Base-by-base conservation (phyloP, 2,797 vertebrate genomes). In the Parauchenoglanis punctatus region DNA sequence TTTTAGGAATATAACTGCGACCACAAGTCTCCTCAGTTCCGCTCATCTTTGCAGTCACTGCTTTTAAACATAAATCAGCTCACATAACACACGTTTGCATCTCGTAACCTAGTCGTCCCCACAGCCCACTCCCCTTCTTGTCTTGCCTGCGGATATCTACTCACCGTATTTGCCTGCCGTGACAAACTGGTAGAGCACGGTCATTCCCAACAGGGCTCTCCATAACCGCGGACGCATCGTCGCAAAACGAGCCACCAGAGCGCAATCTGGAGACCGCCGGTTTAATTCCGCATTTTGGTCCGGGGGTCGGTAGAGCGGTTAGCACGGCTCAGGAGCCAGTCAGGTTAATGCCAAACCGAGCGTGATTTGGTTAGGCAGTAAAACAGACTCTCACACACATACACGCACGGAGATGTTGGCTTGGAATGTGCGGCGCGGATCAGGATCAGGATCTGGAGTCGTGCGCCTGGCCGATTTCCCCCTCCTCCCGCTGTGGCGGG, bases 141-240 rank as follows among this genome's bases (percentile, higher is more conserved):
- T 13, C 17, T 20, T 20, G 17, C 44, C 17, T 49, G 73, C 58
- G n/a, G 35, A 84, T 31, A 59, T n/a, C 4, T 59, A 85, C 93
- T 88, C 89, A 93, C 93, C 93, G 90, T 93, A 93, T 93, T 88
- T 92, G 89, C 87, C 90, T 84, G 91, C 90, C 85, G 87, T 89
- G 77, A 89, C 92, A 58, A 92, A 85, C 89, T 93, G 92, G 75
- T 89, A 91, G 80, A 91, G 89, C 25, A 92, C 90, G 80, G 91
- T 91, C 90, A 92, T 89, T 81, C 91, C 84, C 88, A 91, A 87
- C 86, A 93, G 76, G 61, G 83, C 85, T 87, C 85, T 92, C 93
- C 93, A 93, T 83, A 91, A 87, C 77, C 91, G 88, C 61, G 89
- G 88, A 89, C 88, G 90, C 89, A 90, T 91, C 90, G 83, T 93